phyloP scores from a whole-genome alignment of 2,113 vertebrate species.

The Passer montanus region DNA sequence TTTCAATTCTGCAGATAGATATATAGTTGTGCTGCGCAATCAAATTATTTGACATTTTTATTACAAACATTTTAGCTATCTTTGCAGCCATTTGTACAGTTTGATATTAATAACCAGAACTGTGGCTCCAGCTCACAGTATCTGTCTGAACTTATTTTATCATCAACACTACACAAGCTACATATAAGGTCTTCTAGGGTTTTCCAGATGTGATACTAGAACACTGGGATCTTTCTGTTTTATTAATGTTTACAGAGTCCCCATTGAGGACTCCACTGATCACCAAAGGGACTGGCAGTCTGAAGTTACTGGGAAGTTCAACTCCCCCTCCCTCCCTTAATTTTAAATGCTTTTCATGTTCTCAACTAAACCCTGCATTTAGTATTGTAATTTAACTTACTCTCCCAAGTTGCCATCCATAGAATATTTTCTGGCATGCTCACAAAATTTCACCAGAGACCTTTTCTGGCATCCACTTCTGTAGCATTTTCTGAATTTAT shows the following conservation, averaged over 20 bases:
- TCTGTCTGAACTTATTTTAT: constrained; percentile 33
- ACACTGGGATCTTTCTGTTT: background rate
- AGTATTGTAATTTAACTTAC: constrained; percentile 34
- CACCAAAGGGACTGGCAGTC: constrained; percentile 27
- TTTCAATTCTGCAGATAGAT: background rate
- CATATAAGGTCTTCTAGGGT: background rate
- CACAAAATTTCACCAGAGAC: constrained; percentile 15
- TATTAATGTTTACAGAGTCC: constrained; percentile 35
- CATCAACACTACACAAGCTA: background rate
- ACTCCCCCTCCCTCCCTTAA: background rate
- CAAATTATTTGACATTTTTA: background rate
- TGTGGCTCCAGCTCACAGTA: background rate
- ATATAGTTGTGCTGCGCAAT: background rate
- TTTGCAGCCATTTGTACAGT: background rate
- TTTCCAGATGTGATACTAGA: background rate
- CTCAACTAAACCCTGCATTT: constrained; percentile 44
- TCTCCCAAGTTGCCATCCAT: constrained; percentile 2
- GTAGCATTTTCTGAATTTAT: constrained; percentile 4
- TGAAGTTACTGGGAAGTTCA: constrained; percentile 20
- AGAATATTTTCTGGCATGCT: background rate
- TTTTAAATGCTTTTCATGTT: constrained; percentile 25
- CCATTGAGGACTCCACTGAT: background rate
- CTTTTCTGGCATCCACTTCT: background rate
- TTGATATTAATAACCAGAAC: background rate
- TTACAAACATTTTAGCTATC: constrained; percentile 10